Conservation (phyloP, 2,888 invertebrate genomes). For the Cataglyphis cursor region DNA sequence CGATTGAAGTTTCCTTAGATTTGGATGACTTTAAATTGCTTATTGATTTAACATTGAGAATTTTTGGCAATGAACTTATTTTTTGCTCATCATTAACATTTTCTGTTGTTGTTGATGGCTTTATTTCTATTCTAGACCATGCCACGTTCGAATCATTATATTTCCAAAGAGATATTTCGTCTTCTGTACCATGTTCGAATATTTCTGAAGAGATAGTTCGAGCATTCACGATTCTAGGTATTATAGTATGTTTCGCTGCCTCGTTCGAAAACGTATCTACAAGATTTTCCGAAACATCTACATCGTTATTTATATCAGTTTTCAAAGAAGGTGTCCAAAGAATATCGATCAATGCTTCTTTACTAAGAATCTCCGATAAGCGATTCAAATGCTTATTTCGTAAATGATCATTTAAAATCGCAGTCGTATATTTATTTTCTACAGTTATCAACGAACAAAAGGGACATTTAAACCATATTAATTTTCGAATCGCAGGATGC, state of each 20-base stretch:
- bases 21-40: slow-evolving; percentile 33
- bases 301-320: not conserved
- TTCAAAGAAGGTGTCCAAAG: slow-evolving; percentile 16
- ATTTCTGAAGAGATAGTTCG: slow-evolving; percentile 78
- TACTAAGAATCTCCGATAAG: slow-evolving; percentile 71
- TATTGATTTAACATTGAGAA: slow-evolving; percentile 74
- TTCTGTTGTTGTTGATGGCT: not conserved
- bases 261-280: not conserved
- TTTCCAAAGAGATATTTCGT: slow-evolving; percentile 38
- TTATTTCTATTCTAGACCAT: slow-evolving; percentile 1
- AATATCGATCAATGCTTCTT: slow-evolving; percentile 58
- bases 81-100: not conserved
- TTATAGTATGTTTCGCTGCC: slow-evolving; percentile 40
- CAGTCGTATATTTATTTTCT: slow-evolving; percentile 62
- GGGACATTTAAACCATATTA: slow-evolving; percentile 79
- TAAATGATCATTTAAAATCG: slow-evolving; percentile 74
- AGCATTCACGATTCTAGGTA: slow-evolving; percentile 80
- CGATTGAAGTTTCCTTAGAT: slow-evolving; percentile 3
- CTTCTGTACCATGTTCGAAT: slow-evolving; percentile 74
- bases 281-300: not conserved
- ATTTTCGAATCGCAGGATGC: slow-evolving; percentile 73
- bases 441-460: slow-evolving; percentile 73
- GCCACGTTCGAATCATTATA: not conserved
- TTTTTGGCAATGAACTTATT: slow-evolving; percentile 64
- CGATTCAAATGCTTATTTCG: slow-evolving; percentile 69